Evolutionary conservation across 2,888 invertebrate species (phyloP).

Genomic region (Dryococelus australis): DNA sequence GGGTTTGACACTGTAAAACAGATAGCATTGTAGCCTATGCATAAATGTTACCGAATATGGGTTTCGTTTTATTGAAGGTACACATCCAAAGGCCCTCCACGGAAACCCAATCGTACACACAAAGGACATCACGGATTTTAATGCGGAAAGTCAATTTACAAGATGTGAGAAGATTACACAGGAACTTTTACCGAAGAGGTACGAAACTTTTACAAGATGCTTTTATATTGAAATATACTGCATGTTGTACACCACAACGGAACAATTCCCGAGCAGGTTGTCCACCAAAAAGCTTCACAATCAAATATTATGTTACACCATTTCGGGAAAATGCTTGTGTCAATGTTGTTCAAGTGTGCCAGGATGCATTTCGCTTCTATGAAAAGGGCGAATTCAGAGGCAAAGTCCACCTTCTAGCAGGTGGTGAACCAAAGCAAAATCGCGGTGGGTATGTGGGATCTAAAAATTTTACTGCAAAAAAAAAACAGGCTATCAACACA

Average conservation of each 20-base stretch:
- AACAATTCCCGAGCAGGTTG: not conserved
- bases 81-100: constrained; percentile 2
- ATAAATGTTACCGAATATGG: no score
- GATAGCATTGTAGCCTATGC: no score
- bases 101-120: not conserved
- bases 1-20: no score
- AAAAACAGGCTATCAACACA: not conserved
- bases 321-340: no score
- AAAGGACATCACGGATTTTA: not conserved
- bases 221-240: constrained; percentile 16
- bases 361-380: no score
- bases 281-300: no score
- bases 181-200: not conserved
- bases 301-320: no score
- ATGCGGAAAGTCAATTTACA: not conserved
- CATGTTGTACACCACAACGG: not conserved
- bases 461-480: not conserved
- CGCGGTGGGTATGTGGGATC: no score
- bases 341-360: no score
- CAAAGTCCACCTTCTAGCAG: no score
- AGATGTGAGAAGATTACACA: not conserved
- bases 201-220: constrained; percentile 4
- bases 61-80: not conserved
- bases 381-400: no score
- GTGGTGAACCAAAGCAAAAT: no score